These are phyloP conservation scores for Australoheros scitulus DNA, from an alignment of 2,113 vertebrate genomes.

Conservation along the genomic window DNA sequence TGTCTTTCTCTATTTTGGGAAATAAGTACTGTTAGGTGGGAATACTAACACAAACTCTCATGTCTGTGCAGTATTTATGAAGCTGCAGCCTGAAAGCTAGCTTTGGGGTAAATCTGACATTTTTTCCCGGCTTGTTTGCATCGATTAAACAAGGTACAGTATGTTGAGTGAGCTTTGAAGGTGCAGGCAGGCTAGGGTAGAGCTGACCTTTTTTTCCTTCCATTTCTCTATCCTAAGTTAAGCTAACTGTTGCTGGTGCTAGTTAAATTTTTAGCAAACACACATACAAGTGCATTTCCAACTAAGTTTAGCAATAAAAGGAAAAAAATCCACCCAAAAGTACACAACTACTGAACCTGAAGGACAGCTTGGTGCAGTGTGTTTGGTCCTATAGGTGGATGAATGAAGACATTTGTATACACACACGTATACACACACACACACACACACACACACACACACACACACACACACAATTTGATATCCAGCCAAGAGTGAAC, in stretches of 20 bases:
- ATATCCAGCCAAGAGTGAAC: not conserved
- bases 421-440: not conserved
- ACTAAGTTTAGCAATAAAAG: not conserved
- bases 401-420: not conserved
- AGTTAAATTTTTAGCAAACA: too few species aligned
- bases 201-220: not conserved
- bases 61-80: slow-evolving; percentile 2
- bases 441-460: not conserved
- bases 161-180: not conserved
- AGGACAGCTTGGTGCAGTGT: not conserved
- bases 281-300: not conserved
- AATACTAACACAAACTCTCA: not conserved
- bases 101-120: not conserved
- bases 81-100: not conserved
- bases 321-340: not conserved
- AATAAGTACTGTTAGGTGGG: not conserved
- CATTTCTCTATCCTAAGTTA: not conserved
- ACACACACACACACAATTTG: not conserved
- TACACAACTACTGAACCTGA: not conserved
- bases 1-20: not conserved
- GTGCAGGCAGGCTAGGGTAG: not conserved
- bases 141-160: not conserved
- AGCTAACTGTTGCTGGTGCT: too few species aligned
- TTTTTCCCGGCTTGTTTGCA: not conserved
- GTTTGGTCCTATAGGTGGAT: not conserved